Evolutionary conservation across 2,797 vertebrate species (phyloP).

Genomic region (Manis pentadactyla): DNA sequence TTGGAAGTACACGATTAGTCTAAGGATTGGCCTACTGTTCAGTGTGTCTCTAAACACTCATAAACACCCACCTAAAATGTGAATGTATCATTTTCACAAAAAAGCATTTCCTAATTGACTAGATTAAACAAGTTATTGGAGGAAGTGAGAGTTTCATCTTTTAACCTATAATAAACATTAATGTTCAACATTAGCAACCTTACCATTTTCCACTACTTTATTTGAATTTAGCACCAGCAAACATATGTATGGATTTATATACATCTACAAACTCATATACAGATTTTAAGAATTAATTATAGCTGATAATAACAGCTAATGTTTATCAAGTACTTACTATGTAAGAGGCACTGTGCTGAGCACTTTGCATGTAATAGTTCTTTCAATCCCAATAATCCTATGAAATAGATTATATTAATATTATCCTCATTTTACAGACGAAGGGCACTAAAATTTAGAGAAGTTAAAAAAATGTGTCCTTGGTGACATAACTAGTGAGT

Average conservation of each 20-base stretch:
- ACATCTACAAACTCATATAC: neutral
- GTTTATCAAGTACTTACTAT: neutral
- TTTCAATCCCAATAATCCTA: neutral
- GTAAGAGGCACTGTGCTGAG: conserved; percentile 34
- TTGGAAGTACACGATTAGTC: neutral
- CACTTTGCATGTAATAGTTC: neutral
- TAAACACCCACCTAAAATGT: neutral
- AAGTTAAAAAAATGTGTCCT: neutral
- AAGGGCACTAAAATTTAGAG: neutral
- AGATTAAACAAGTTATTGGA: conserved; percentile 54
- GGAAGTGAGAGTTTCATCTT: conserved; percentile 54
- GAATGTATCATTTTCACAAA: conserved; percentile 29
- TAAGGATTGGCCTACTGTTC: neutral
- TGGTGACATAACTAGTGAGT: neutral
- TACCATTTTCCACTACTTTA: conserved; percentile 57
- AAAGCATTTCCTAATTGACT: conserved; percentile 56
- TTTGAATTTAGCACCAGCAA: conserved; percentile 56
- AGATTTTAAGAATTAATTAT: conserved; percentile 55
- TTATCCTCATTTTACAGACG: neutral
- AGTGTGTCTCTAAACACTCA: neutral
- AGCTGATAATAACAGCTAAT: conserved; percentile 22
- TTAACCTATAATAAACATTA: conserved; percentile 71
- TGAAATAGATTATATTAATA: neutral
- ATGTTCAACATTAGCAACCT: conserved; percentile 49
- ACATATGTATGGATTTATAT: conserved; percentile 45